phyloP scores from a whole-genome alignment of 2,113 vertebrate species.

The Corydoras sp. region DNA sequence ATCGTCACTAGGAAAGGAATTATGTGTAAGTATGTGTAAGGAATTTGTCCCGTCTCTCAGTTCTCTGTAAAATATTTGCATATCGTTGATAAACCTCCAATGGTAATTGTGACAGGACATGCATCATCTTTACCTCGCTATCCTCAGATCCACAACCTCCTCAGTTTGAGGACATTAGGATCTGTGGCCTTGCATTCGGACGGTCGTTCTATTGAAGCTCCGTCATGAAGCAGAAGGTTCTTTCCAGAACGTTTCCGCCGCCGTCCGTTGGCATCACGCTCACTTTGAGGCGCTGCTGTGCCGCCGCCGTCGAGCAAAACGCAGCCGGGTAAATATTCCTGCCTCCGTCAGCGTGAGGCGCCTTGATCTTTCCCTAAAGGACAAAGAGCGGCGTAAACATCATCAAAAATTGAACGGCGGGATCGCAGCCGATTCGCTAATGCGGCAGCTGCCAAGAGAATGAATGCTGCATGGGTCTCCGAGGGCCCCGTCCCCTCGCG shows the following conservation, averaged over 20 bases:
- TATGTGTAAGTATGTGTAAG: no score
- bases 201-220: not conserved
- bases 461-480: constrained; percentile 16
- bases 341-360: constrained; percentile 51
- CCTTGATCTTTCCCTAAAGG: constrained; percentile 66
- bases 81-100: no score
- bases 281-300: not conserved
- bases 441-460: constrained; percentile 60
- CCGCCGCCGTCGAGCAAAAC: not conserved
- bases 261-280: constrained; percentile 1
- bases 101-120: no score
- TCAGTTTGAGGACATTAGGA: no score
- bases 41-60: no score
- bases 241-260: not conserved
- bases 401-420: constrained; percentile 72
- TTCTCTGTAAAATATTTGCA: no score
- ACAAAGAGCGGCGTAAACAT: constrained; percentile 72
- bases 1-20: no score
- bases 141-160: no score
- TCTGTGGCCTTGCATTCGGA: not conserved
- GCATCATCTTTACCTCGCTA: no score
- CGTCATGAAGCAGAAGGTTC: not conserved
- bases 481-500: constrained; percentile 16
- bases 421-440: constrained; percentile 63
- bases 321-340: constrained; percentile 42